Evolutionary conservation across 2,113 vertebrate species (phyloP), one percentile per base, ranked within the genome.

Genomic region (Bujurquina vittata): DNA sequence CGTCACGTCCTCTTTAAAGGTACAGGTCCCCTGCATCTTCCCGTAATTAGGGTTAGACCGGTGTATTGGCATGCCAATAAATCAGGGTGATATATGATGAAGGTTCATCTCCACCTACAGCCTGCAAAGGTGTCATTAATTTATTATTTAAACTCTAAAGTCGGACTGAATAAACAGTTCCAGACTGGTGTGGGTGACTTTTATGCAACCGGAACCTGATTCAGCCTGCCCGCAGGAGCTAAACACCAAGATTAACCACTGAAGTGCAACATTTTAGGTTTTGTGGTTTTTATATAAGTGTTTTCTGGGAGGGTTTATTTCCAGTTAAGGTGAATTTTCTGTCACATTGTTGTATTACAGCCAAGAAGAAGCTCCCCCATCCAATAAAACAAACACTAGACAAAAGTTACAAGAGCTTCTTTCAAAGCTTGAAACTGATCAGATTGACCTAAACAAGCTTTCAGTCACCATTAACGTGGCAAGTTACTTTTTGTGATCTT

Each of bases 121-220:
- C 60, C 58, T 69, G n/a, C 77, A 72, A 82, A 82, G 59, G 58
- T 78, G 59, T 81, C 62, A 59, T 83, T 73, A 79, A 85, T 83
- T 84, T 75, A 82, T 81, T 82, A 77, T 91, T 91, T 83, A 22
- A 73, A 40, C 22, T 89, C 76, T 63, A 54, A 31, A 67, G 55
- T 77, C 23, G 54, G 77, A 86, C 84, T 11, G 58, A 40, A 86
- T 62, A n/a, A 77, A 49, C 46, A 20, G 65, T 69, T 84, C 43
- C 62, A 60, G 75, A 80, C 63, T n/a, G 75, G 79, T 84, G 84
- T 84, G 79, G 82, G 84, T 83, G 81, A 80, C 72, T 73, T 90
- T 88, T 88, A 88, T 79, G 79, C 49, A 69, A 81, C 77, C 61
- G 62, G 43, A 82, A 84, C 79, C 65, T 63, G 77, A 58, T 85